Percentiles rank a stretch among this genome's conserved stretches.
Conservation (phyloP, 2,113 vertebrate species). For the Holacanthus passer region DNA sequence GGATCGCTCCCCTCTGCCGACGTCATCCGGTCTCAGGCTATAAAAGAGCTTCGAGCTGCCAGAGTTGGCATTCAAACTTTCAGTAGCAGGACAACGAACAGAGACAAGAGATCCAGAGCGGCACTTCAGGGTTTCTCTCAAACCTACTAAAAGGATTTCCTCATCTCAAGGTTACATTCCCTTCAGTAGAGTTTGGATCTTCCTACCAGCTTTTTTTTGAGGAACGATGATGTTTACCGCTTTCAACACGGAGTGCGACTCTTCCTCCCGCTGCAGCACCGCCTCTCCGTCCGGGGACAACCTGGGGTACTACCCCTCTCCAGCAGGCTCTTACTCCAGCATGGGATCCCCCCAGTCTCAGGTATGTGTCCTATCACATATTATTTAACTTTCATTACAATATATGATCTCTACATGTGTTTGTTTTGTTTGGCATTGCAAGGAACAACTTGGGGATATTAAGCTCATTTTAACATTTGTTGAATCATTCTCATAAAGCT, state of each 20-base stretch:
- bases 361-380: slow-evolving; percentile 84
- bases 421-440: neutral
- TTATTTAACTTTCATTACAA: neutral
- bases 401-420: neutral
- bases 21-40: slow-evolving; percentile 64
- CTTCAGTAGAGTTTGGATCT: slow-evolving; percentile 35
- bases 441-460: neutral
- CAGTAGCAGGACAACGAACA: neutral
- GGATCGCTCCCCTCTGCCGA: slow-evolving; percentile 1
- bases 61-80: slow-evolving; percentile 71
- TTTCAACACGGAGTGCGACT: slow-evolving; percentile 92
- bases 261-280: slow-evolving; percentile 96
- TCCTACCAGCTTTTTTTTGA: neutral
- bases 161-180: slow-evolving; percentile 22
- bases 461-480: neutral
- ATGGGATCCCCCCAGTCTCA: slow-evolving; percentile 90
- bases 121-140: slow-evolving; percentile 14
- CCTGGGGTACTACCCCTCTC: slow-evolving; percentile 89
- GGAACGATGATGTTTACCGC: slow-evolving; percentile 89
- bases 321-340: slow-evolving; percentile 91
- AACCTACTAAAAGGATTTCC: slow-evolving; percentile 51
- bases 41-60: slow-evolving; percentile 49
- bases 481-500: neutral
- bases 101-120: neutral
- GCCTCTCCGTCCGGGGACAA: slow-evolving; percentile 92